Base-by-base conservation (phyloP, 2,113 vertebrate species). In the Hydrolagus affinis region DNA sequence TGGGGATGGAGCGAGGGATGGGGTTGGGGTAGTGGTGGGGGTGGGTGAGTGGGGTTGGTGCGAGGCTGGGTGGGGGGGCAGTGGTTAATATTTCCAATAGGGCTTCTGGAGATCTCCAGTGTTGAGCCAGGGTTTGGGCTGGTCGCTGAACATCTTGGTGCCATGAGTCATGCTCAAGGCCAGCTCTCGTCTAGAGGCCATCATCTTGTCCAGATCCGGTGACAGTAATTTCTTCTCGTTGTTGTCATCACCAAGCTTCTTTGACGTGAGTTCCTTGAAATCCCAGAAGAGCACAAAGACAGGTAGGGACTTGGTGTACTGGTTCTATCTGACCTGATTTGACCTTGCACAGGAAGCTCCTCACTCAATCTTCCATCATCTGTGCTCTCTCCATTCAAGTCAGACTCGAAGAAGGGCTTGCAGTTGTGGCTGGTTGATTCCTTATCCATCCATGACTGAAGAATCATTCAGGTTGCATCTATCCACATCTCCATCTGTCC, bases 161-260 rank as follows among this genome's bases (percentile, higher is more conserved):
- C 94, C 95, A 0, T 97, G 96, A 0, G 92, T 94, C 87, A 95
- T 96, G 9, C 95, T 93, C 3, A 96, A 93, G 74, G 94, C 94
- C 86, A 97, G 92, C 0, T 96, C 96, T 85, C 95, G 94, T 96
- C 97, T 97, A 85, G 96, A 97, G 86, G 96, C 96, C 0, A 95
- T 96, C 28, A 97, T 97, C 87, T 95, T 94, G 85, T 97, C 96
- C 88, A 97, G 91, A 90, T 97, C 96, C 0, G 96, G 94, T 1
- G 94, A 95, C 32, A 94, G 95, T 80, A 92, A 91, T 96, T 97
- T 44, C 44, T 68, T 60, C 6, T 83, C 59, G 7, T 83, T 68
- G 0, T 83, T 60, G 4, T 60, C 78, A 83, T 83, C 78, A 66
- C 14, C 15, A 6, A 73, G 21, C 14, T 86, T 69, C 86, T 86